These are phyloP conservation scores for Alentia gelatinosa DNA, from an alignment of 2,888 invertebrate species.

Conservation along the genomic window DNA sequence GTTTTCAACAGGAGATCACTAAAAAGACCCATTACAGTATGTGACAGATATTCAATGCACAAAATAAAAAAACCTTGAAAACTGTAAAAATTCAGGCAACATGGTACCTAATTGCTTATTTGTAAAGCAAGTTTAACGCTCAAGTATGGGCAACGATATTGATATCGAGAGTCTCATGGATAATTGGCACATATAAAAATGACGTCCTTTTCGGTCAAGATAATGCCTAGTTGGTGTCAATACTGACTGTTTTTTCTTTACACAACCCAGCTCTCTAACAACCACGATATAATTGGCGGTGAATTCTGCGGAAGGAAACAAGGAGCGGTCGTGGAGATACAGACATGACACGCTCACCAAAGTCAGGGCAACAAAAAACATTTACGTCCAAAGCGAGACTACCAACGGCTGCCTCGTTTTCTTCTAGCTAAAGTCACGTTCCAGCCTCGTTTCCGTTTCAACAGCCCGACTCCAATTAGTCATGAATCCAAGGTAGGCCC, in stretches of 20 bases:
- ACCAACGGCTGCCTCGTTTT: background rate
- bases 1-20: no score
- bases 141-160: background rate
- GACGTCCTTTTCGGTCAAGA: background rate
- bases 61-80: no score
- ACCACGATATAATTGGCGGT: background rate
- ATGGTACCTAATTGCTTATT: background rate
- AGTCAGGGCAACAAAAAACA: background rate
- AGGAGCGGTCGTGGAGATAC: background rate
- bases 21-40: no score
- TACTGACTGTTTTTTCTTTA: background rate
- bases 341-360: background rate
- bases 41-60: no score
- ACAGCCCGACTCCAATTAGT: slow-evolving; percentile 44
- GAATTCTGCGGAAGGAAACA: slow-evolving; percentile 4
- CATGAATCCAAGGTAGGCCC: slow-evolving; percentile 49
- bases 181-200: background rate
- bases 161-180: background rate
- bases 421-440: slow-evolving; percentile 14
- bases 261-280: background rate
- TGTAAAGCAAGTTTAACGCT: background rate
- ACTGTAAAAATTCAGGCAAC: no score
- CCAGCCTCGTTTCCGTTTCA: slow-evolving; percentile 50
- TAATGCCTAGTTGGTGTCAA: background rate
- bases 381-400: background rate